Conservation (phyloP, 1,140 invertebrate species). For the Drosophila busckii region DNA sequence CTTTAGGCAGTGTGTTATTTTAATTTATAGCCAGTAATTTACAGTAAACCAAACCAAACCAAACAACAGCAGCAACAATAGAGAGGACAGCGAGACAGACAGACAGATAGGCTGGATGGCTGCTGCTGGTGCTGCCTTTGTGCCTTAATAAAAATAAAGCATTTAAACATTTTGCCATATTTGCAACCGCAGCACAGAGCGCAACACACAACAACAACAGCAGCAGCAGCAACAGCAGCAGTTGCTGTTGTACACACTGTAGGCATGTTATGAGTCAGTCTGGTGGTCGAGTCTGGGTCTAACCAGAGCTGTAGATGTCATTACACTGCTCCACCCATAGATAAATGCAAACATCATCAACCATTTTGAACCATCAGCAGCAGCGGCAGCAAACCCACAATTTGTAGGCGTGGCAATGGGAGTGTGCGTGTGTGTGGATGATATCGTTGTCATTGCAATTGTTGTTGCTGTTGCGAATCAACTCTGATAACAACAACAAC, state of each 20-base stretch:
- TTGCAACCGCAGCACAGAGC: slow-evolving; percentile 54
- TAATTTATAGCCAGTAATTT: slow-evolving; percentile 67
- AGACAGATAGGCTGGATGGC: slow-evolving; percentile 11
- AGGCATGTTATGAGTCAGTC: not conserved
- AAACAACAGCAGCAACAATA: slow-evolving; percentile 20
- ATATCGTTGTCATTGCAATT: slow-evolving; percentile 51
- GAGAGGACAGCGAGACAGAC: slow-evolving; percentile 27
- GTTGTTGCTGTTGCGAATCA: slow-evolving; percentile 52
- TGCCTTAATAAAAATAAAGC: too few species aligned
- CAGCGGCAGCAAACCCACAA: not conserved
- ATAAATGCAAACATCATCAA: not conserved
- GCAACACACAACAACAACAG: slow-evolving; percentile 1
- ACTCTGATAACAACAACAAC: slow-evolving; percentile 51
- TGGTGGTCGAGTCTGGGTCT: slow-evolving; percentile 15
- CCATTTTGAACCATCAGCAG: slow-evolving; percentile 1
- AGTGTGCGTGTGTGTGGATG: slow-evolving; percentile 20
- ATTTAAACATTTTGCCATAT: slow-evolving; percentile 69
- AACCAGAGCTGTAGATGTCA: slow-evolving; percentile 30
- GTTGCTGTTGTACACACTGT: slow-evolving; percentile 8
- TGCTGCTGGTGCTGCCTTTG: too few species aligned
- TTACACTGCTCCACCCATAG: slow-evolving; percentile 23
- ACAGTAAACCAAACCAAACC: slow-evolving; percentile 54
- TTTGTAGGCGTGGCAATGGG: too few species aligned
- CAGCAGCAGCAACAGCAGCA: slow-evolving; percentile 12
- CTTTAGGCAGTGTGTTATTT: slow-evolving; percentile 67